Percentiles rank a stretch among this genome's conserved stretches.
Evolutionary conservation across 2,113 vertebrate species (phyloP).

Genomic region (Megalops atlanticus): DNA sequence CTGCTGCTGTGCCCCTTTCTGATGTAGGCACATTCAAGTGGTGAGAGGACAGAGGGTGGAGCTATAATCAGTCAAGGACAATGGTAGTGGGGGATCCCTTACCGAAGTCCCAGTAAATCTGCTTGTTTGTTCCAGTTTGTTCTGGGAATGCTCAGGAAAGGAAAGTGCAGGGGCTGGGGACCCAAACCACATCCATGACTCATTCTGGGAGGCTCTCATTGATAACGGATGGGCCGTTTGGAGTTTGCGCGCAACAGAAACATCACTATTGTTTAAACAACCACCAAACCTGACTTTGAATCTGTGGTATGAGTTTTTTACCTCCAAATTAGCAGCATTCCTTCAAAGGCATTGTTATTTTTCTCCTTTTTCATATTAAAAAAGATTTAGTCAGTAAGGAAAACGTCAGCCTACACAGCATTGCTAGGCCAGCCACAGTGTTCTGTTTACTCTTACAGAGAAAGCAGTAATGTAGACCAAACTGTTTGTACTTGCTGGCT

Average conservation of each 20-base stretch:
- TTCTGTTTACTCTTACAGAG: not conserved
- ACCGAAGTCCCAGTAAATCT: constrained; percentile 15
- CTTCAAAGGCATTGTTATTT: not conserved
- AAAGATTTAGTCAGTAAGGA: not conserved
- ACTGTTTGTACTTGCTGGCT: not conserved
- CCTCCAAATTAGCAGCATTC: not conserved
- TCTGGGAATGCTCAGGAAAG: constrained; percentile 24
- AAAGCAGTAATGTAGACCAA: not conserved
- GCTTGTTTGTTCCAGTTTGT: constrained; percentile 15
- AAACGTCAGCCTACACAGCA: not conserved
- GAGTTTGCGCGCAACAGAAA: constrained; percentile 11
- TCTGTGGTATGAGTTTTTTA: not conserved
- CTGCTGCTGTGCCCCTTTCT: not conserved
- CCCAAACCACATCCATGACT: constrained; percentile 25
- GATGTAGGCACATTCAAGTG: constrained; percentile 29
- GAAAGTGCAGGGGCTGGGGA: constrained; percentile 15
- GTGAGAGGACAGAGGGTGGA: constrained; percentile 22
- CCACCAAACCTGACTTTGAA: constrained; percentile 2
- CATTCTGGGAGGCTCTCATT: constrained; percentile 14
- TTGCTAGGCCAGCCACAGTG: not conserved
- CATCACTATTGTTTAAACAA: constrained; percentile 10
- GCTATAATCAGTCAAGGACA: constrained; percentile 2
- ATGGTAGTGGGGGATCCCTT: constrained; percentile 23
- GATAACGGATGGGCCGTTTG: constrained; percentile 23
- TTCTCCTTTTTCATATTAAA: not conserved